Evolutionary conservation across 2,888 invertebrate species (phyloP).

Genomic region (Spodoptera exigua): DNA sequence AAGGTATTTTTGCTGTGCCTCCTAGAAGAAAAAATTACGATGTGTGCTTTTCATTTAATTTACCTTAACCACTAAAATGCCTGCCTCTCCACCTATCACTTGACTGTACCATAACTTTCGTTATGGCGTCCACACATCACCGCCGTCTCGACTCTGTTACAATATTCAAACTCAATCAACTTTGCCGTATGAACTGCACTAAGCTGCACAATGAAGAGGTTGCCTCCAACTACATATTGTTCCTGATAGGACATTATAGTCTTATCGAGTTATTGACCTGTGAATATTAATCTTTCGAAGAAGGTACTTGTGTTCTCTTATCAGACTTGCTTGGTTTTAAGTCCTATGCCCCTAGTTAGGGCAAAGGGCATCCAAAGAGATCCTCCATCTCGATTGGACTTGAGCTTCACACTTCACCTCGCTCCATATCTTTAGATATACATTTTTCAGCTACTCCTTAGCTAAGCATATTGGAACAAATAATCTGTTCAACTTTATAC

Average conservation of each 20-base stretch:
- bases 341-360: too few species aligned
- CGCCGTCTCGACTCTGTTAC: conserved; percentile 8
- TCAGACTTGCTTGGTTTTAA: too few species aligned
- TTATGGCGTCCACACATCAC: conserved; percentile 1
- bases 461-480: too few species aligned
- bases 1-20: too few species aligned
- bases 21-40: too few species aligned
- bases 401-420: too few species aligned
- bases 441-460: too few species aligned
- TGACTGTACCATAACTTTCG: too few species aligned
- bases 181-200: conserved; percentile 32
- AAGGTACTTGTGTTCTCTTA: background rate
- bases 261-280: background rate
- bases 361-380: too few species aligned
- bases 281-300: background rate
- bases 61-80: background rate
- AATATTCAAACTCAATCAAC: conserved; percentile 41
- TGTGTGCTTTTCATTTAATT: conserved; percentile 31
- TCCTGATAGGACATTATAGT: background rate
- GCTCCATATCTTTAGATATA: too few species aligned
- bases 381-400: too few species aligned
- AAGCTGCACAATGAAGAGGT: background rate
- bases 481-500: too few species aligned
- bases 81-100: background rate
- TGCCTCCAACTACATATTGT: conserved; percentile 12